Conservation (phyloP, 2,888 invertebrate genomes). For the Sesamia inferens region DNA sequence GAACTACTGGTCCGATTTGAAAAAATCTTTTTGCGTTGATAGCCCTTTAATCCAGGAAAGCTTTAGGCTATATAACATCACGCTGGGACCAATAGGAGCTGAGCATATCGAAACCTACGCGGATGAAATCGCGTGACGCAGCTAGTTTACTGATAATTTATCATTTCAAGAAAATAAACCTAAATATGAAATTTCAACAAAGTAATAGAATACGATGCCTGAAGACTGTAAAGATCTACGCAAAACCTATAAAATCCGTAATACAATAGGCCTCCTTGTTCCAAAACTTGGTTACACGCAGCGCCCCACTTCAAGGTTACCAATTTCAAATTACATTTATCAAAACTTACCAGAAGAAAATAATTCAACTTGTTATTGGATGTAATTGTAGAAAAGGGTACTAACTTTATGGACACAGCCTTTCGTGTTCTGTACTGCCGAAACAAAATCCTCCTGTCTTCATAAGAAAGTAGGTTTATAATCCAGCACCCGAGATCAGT, state of each 20-base stretch:
- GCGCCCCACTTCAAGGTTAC: not conserved
- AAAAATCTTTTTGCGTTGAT: too few species aligned
- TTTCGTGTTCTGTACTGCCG: not conserved
- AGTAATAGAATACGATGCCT: conserved; percentile 5
- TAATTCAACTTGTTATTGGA: conserved; percentile 1
- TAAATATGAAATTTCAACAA: not conserved
- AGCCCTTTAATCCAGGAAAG: too few species aligned
- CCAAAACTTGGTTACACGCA: not conserved
- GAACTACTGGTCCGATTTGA: too few species aligned
- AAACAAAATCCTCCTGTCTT: not conserved
- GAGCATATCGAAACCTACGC: too few species aligned
- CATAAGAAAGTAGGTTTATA: not conserved
- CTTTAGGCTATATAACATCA: too few species aligned
- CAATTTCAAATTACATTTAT: not conserved
- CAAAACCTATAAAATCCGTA: not conserved
- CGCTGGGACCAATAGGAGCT: too few species aligned
- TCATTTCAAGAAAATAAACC: not conserved
- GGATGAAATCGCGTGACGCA: too few species aligned
- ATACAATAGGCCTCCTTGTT: conserved; percentile 5
- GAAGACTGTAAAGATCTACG: not conserved
- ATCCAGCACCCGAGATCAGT: not conserved
- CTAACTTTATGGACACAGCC: not conserved
- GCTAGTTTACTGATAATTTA: not conserved
- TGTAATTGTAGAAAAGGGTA: not conserved
- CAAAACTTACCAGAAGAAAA: not conserved